These are phyloP conservation scores for Drosophila lini DNA, from an alignment of 1,140 invertebrate species.

Conservation along the genomic window DNA sequence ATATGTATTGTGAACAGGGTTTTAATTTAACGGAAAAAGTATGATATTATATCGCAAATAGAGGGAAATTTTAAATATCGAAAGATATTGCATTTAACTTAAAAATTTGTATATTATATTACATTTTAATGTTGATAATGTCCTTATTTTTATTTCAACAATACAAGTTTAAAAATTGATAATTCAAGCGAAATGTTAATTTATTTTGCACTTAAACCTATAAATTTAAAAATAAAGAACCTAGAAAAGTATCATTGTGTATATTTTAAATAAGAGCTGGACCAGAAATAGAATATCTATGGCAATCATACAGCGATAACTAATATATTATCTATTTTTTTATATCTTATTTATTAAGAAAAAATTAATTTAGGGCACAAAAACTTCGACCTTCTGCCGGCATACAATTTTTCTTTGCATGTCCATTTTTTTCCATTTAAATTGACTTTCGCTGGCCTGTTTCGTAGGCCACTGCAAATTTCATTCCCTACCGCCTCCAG, in stretches of 20 bases:
- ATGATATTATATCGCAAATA: no score
- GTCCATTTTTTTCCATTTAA: background rate
- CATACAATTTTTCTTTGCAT: background rate
- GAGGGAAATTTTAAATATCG: no score
- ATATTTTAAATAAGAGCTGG: no score
- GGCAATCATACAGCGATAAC: background rate
- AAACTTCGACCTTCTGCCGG: background rate
- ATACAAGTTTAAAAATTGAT: no score
- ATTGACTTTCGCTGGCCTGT: slow-evolving; percentile 47
- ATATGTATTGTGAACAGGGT: no score
- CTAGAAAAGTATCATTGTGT: no score
- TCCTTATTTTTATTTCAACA: no score
- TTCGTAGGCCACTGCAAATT: slow-evolving; percentile 34
- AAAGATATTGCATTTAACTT: background rate
- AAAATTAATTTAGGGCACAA: rapidly evolving
- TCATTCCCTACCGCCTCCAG: slow-evolving; percentile 17
- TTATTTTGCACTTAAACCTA: no score
- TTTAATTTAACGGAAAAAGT: background rate
- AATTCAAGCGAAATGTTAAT: no score
- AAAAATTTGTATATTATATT: no score
- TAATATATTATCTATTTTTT: background rate
- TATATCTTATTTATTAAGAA: background rate
- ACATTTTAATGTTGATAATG: no score
- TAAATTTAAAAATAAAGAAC: no score
- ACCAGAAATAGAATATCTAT: background rate